Evolutionary conservation across 2,113 vertebrate genomes (phyloP), one percentile per base, ranked within the genome.

Genomic region (Phalacrocorax pelagicus): DNA sequence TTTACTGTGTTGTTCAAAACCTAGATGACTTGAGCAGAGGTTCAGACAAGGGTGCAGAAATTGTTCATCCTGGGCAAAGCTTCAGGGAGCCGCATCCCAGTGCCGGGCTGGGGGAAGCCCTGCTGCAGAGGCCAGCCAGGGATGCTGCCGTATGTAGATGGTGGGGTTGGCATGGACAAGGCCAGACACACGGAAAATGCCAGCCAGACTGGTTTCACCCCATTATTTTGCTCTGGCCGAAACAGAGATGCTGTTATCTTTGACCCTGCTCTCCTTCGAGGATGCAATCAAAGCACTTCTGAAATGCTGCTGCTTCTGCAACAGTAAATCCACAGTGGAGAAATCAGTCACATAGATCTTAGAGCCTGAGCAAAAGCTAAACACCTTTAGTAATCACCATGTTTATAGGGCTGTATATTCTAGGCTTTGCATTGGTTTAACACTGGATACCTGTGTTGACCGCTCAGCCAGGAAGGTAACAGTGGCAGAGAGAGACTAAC

Each of bases 381-480:
- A 71, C 30, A 19, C 32, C 4, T 12, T 19, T 14, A 27, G 20
- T 1, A 13, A 36, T 5, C 38, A 11, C 6, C 18, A 4, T 1
- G 2, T 36, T 36, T 10, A 24, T 12, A 55, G 67, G n/a, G 54
- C 62, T 58, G 42, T 11, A 6, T 10, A 10, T 42, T 19, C 57
- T 23, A 49, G 51, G 18, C 21, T 36, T 57, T 55, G 6, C 38
- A 0, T 1, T 6, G 47, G 6, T 12, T 55, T 46, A 8, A 18
- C 19, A 6, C 36, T n/a, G 14, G 0, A 2, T 5, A 34, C 2
- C 0, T 6, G 49, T 5, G 69, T 15, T 55, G 2, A 32, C n/a
- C 26, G 13, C 49, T 44, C 1, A 0, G 38, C 61, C 44, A 47
- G 22, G 46, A 62, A 34, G 73, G 63, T 20, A 30, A 16, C 0